Base-by-base conservation (phyloP, 2,797 vertebrate species). In the Artibeus jamaicensis region DNA sequence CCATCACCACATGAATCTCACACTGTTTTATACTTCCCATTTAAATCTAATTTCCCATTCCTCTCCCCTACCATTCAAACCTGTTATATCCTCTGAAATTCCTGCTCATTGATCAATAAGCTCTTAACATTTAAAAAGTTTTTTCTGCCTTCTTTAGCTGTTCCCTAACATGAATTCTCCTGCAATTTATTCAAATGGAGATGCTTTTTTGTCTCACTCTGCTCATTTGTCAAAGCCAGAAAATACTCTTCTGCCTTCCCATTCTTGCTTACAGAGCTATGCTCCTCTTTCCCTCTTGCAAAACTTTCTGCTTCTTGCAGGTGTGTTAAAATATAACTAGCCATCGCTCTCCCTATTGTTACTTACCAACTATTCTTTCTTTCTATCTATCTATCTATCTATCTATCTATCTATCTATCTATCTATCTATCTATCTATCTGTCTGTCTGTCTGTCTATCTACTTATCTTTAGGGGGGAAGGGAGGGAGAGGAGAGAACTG, bases 21-120 rank as follows among this genome's bases (percentile, higher is more conserved):
- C 16, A 65, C 21, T 48, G 78, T 62, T 71, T 53, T 53, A 26
- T 42, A 67, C 55, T 74, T 74, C 29, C 53, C 55, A 85, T 85
- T 89, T 85, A 73, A 94, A 86, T 65, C 37, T 55, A 82, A 62
- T 76, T 39, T 82, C 68, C 77, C 74, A 86, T 86, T 62, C 12
- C 39, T 95, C 22, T 86, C 46, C 21, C 5, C 19, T 76, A 89
- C 44, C 44, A 59, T 44, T 16, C 37, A 82, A 46, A 70, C 12
- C 70, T 92, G 44, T 34, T 59, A 8, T 34, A 15, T 77, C 74
- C 46, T 79, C 84, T 91, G 55, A 96, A 96, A 79, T 83, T 62
- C 18, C n/a, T 88, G 3, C n/a, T 77, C 29, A 65, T 22, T 77
- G 50, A 82, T 82, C 44, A 22, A 50, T 53, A 82, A 70, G n/a